phyloP scores from a whole-genome alignment of 1,140 invertebrate genomes.

The Drosophila auraria region DNA sequence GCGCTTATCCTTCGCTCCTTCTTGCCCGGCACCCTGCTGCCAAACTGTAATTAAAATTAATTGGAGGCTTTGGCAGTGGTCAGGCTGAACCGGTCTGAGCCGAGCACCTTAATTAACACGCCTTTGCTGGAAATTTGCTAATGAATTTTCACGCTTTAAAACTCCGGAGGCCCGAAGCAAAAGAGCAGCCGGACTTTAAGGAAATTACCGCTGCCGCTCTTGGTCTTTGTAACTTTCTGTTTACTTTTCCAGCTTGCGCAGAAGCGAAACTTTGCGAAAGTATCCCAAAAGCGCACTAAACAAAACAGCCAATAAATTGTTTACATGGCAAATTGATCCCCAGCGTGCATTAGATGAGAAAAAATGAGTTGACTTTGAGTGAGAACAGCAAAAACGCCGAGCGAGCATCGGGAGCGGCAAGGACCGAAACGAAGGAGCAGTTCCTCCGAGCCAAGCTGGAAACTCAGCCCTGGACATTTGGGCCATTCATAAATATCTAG shows the following conservation, averaged over 20 bases:
- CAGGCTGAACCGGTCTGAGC: slow-evolving; percentile 35
- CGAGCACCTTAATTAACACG: slow-evolving; percentile 70
- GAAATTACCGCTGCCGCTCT: slow-evolving; percentile 6
- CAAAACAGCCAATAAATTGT: slow-evolving; percentile 83
- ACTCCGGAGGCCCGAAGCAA: slow-evolving; percentile 32
- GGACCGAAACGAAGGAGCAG: slow-evolving; percentile 10
- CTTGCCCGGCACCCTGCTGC: slow-evolving; percentile 34
- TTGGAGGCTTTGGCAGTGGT: slow-evolving; percentile 73
- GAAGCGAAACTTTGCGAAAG: slow-evolving; percentile 60
- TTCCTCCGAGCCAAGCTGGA: slow-evolving; percentile 5
- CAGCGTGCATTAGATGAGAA: slow-evolving; percentile 82
- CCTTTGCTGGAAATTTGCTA: slow-evolving; percentile 39
- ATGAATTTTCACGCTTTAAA: slow-evolving; percentile 71
- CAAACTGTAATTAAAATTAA: slow-evolving; percentile 82
- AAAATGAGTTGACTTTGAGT: slow-evolving; percentile 83
- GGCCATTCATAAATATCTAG: slow-evolving; percentile 45
- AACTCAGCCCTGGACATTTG: slow-evolving; percentile 23
- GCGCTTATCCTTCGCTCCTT: slow-evolving; percentile 43
- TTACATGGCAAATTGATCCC: slow-evolving; percentile 84
- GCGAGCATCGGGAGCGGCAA: slow-evolving; percentile 9
- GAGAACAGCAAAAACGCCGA: slow-evolving; percentile 46
- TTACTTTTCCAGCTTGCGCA: slow-evolving; percentile 46
- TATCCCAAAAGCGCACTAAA: slow-evolving; percentile 83
- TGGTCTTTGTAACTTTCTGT: slow-evolving; percentile 21
- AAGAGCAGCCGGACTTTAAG: slow-evolving; percentile 37